Percentiles rank a stretch among this genome's conserved stretches.
Evolutionary conservation across 2,113 vertebrate species (phyloP).

Genomic region (Phocoena phocoena): DNA sequence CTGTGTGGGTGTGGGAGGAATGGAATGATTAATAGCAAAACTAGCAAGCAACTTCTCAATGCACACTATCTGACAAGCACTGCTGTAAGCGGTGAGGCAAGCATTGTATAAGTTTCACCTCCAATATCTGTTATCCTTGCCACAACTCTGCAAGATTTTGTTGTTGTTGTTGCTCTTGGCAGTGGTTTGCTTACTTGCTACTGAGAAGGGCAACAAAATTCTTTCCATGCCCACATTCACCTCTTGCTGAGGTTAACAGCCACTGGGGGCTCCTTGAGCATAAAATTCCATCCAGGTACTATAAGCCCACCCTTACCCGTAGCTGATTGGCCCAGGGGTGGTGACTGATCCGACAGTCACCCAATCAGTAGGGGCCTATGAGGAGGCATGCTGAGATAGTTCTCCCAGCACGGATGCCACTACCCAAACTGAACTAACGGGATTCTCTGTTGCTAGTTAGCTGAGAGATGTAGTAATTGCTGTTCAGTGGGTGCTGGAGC

Average conservation of each 20-base stretch:
- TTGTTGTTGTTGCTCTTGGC: background rate
- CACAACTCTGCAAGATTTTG: background rate
- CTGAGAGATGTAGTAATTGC: background rate
- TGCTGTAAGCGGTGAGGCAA: background rate
- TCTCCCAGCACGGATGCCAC: background rate
- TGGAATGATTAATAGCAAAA: background rate
- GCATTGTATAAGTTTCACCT: background rate
- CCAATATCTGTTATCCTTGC: background rate
- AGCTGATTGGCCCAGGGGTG: background rate
- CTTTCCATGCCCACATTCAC: background rate
- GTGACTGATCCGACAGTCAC: background rate
- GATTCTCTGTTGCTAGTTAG: background rate
- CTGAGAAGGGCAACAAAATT: background rate
- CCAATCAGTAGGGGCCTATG: background rate
- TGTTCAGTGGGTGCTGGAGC: background rate
- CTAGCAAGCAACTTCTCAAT: background rate
- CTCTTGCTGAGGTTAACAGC: background rate
- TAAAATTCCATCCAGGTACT: background rate
- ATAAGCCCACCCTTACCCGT: background rate
- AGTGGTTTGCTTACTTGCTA: slow-evolving; percentile 11
- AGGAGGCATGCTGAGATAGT: background rate
- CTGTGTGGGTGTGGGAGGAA: background rate
- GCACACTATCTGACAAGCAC: background rate
- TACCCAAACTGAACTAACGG: background rate
- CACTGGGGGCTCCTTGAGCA: background rate